Conservation (phyloP, 2,888 invertebrate species). For the Dione juno region DNA sequence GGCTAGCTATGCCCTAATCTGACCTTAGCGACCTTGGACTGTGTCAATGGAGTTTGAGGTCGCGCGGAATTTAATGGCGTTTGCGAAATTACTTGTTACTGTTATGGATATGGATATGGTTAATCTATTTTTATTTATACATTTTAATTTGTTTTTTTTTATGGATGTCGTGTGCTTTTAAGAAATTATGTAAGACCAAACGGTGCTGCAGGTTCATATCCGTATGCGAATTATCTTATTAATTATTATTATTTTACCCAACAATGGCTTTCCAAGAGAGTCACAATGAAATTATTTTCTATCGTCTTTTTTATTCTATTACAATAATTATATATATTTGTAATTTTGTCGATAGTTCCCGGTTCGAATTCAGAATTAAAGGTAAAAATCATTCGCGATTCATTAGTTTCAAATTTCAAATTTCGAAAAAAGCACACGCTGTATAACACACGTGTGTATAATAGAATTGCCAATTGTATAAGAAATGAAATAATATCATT, state of each 20-base stretch:
- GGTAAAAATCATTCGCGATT: too few species aligned
- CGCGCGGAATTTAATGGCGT: conserved; percentile 48
- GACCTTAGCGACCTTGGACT: conserved; percentile 70
- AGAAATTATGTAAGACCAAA: background rate
- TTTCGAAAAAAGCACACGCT: background rate
- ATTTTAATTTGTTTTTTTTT: background rate
- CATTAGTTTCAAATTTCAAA: background rate
- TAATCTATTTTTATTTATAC: background rate
- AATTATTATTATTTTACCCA: too few species aligned
- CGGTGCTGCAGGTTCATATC: too few species aligned
- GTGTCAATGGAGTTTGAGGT: conserved; percentile 59
- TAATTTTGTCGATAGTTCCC: too few species aligned
- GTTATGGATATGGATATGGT: too few species aligned
- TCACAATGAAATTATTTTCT: too few species aligned
- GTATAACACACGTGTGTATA: conserved; percentile 3
- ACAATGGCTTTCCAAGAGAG: too few species aligned
- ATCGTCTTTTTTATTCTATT: too few species aligned
- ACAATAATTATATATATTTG: too few species aligned
- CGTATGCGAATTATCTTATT: too few species aligned
- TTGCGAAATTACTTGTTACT: conserved; percentile 11
- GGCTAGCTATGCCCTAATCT: conserved; percentile 69
- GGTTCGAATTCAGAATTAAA: too few species aligned
- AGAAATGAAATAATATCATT: conserved; percentile 9
- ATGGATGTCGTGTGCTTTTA: background rate
- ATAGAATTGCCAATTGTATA: conserved; percentile 13